Conservation (phyloP, 1,140 invertebrate genomes). For the Pentalonia nigronervosa region DNA sequence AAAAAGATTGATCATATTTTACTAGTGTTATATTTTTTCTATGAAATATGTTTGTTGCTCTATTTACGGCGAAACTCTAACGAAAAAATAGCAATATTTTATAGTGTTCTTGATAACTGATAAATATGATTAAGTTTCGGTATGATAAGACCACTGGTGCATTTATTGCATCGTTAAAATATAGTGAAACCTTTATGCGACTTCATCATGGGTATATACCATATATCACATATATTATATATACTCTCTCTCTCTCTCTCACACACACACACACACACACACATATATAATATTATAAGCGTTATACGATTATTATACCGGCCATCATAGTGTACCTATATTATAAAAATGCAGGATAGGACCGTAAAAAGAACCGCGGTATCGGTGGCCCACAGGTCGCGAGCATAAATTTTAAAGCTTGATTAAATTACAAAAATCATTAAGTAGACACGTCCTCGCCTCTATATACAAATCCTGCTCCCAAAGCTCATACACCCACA, state of each 20-base stretch:
- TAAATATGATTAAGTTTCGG: constrained; percentile 33
- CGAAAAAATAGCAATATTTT: constrained; percentile 10
- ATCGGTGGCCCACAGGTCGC: neutral
- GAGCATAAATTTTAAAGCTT: neutral
- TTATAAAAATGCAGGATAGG: neutral
- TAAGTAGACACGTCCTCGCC: neutral
- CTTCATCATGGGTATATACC: neutral
- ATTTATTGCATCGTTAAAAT: neutral
- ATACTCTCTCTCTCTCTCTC: too few species aligned
- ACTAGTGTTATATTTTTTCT: neutral
- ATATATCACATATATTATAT: too few species aligned
- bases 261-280: too few species aligned
- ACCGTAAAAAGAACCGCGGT: neutral
- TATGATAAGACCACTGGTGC: neutral
- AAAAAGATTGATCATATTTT: neutral
- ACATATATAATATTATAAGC: neutral
- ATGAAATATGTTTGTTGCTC: neutral
- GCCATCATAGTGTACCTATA: neutral
- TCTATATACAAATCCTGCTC: neutral
- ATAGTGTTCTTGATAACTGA: neutral
- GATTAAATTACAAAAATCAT: neutral
- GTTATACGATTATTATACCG: neutral
- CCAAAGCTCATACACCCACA: neutral
- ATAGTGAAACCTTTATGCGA: neutral
- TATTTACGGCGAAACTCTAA: neutral